These are phyloP conservation scores for Hydrophis major DNA, from an alignment of 2,797 vertebrate species.

Conservation along the genomic window DNA sequence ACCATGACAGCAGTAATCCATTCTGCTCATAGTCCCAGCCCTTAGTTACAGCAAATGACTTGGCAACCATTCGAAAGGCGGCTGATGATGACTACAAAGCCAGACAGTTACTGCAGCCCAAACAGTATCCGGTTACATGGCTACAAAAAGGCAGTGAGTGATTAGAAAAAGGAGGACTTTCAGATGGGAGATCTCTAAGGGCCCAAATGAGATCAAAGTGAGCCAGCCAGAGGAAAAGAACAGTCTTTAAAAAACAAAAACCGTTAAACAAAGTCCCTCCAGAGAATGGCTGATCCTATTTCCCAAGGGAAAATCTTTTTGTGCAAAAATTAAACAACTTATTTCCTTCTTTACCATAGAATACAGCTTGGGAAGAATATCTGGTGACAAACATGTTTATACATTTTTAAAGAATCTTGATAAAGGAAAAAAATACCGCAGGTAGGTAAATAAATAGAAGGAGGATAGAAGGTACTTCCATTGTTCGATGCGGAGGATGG, in stretches of 20 bases:
- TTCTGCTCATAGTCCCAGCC: conserved; percentile 48
- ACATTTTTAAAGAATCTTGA: neutral
- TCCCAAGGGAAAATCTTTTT: conserved; percentile 17
- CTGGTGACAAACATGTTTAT: neutral
- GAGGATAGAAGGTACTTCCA: neutral
- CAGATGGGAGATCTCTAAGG: conserved; percentile 9
- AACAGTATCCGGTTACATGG: conserved; percentile 40
- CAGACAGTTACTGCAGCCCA: conserved; percentile 34
- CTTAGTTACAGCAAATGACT: conserved; percentile 58
- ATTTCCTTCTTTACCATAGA: neutral
- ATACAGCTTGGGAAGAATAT: neutral
- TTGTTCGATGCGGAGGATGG: neutral
- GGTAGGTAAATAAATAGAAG: neutral
- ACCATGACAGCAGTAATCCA: conserved; percentile 53
- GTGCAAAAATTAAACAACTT: neutral
- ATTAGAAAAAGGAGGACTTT: conserved; percentile 18
- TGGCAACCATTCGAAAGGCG: conserved; percentile 53
- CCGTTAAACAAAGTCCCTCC: neutral
- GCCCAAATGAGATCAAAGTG: conserved; percentile 25
- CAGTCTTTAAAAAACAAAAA: neutral
- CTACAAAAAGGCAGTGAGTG: conserved; percentile 10
- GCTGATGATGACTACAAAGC: conserved; percentile 50
- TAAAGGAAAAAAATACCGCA: neutral
- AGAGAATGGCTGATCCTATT: conserved; percentile 7
- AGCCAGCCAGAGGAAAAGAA: conserved; percentile 6